Conservation (phyloP, 2,113 vertebrate species). For the Sander vitreus region DNA sequence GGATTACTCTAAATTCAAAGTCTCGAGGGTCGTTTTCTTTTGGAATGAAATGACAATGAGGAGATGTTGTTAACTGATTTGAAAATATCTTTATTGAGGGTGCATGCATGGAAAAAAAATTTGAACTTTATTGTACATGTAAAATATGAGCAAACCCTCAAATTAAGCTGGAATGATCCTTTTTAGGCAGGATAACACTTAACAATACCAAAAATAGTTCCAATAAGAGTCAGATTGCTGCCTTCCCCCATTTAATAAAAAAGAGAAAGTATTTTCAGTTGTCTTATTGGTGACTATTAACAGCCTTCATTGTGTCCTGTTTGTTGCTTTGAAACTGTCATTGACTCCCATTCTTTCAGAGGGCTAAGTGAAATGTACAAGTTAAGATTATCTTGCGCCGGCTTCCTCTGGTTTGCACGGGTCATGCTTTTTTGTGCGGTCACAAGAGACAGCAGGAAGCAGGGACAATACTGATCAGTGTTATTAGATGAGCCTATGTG, state of each 20-base stretch:
- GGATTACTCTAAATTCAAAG: neutral
- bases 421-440: conserved; percentile 30
- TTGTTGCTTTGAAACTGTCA: conserved; percentile 26
- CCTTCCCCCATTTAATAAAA: neutral
- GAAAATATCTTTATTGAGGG: neutral
- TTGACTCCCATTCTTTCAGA: conserved; percentile 9
- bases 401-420: conserved; percentile 17
- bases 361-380: neutral
- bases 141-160: conserved; percentile 4
- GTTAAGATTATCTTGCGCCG: neutral
- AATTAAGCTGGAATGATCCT: neutral
- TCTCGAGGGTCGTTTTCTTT: neutral
- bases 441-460: conserved; percentile 49
- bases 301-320: neutral
- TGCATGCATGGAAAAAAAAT: neutral
- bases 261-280: conserved; percentile 2
- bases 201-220: conserved; percentile 41
- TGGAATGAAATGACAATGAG: neutral
- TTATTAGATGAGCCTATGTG: conserved; percentile 41
- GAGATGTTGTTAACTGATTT: neutral
- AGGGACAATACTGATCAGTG: conserved; percentile 28
- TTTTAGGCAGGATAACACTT: conserved; percentile 17
- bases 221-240: conserved; percentile 1
- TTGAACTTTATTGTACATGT: neutral
- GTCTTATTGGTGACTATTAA: conserved; percentile 25